Percentiles rank a stretch among this genome's conserved stretches.
Conservation (phyloP, 2,797 vertebrate genomes). For the Pantherophis vulpinus region DNA sequence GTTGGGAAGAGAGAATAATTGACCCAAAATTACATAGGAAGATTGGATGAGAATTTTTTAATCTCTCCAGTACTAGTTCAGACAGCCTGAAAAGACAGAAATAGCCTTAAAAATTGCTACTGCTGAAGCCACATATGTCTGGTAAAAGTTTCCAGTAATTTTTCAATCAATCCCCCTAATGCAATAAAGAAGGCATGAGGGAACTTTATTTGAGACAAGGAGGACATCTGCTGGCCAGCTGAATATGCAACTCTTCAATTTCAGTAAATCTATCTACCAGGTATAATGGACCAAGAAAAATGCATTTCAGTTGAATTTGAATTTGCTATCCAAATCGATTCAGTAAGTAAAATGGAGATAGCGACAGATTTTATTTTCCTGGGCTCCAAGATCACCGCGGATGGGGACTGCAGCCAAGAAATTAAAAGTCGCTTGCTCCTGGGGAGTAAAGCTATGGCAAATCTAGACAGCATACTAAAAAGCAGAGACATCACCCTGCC, state of each 20-base stretch:
- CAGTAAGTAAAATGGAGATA: neutral
- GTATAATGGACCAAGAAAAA: neutral
- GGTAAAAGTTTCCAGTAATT: neutral
- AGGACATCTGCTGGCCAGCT: constrained; percentile 44
- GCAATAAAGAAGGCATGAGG: neutral
- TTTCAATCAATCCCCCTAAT: neutral
- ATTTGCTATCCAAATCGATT: neutral
- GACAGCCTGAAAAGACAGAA: neutral
- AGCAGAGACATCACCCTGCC: too few species aligned
- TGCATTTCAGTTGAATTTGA: neutral
- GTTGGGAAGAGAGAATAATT: neutral
- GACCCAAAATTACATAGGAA: neutral
- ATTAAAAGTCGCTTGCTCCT: too few species aligned
- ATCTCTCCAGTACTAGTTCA: neutral
- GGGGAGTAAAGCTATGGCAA: too few species aligned
- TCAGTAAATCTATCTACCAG: neutral
- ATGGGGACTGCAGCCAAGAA: too few species aligned
- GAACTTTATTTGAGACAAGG: constrained; percentile 27
- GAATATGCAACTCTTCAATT: neutral
- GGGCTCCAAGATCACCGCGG: too few species aligned
- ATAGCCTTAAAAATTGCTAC: neutral
- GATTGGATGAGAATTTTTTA: neutral
- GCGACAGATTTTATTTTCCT: too few species aligned
- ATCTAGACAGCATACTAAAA: too few species aligned
- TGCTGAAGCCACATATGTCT: neutral